Conservation (phyloP, 92 coral and sea anemone genomes). For the Palythoa grandiflora region DNA sequence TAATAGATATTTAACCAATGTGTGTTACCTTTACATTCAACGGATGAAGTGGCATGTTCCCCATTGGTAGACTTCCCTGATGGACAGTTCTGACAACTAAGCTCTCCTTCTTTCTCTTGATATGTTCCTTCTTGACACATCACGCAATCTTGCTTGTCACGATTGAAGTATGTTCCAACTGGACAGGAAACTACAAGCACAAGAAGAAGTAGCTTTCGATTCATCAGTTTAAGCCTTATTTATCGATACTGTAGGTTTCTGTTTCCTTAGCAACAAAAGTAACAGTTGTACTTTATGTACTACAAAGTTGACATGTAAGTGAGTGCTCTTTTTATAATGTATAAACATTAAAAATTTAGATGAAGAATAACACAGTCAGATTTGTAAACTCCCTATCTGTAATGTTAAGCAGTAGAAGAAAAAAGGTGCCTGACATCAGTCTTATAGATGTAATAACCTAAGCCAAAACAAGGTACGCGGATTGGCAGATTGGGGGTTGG, state of each 20-base stretch:
- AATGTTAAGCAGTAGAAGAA: too few relatives aligned
- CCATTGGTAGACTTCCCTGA: conserved; percentile 80
- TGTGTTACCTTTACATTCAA: conserved; percentile 83
- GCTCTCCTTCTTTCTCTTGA: conserved; percentile 81
- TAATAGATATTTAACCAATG: not conserved
- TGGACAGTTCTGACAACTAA: conserved; percentile 79
- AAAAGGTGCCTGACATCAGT: too few relatives aligned
- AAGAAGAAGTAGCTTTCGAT: not conserved
- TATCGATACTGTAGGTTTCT: not conserved
- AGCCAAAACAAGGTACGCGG: too few relatives aligned
- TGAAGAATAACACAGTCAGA: too few relatives aligned
- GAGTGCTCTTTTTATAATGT: too few relatives aligned
- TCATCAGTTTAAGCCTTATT: not conserved
- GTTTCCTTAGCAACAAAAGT: too few relatives aligned
- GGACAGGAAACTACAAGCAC: conserved; percentile 83
- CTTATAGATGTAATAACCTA: too few relatives aligned
- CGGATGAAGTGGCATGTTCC: conserved; percentile 64
- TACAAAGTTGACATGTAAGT: too few relatives aligned
- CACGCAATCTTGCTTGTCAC: conserved; percentile 71
- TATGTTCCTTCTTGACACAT: conserved; percentile 82
- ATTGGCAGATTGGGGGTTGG: too few relatives aligned
- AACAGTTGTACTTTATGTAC: too few relatives aligned
- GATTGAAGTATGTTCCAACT: conserved; percentile 79
- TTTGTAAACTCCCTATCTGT: too few relatives aligned
- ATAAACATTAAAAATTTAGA: too few relatives aligned